Base-by-base conservation (phyloP, 2,113 vertebrate species). In the Bubo scandiacus region DNA sequence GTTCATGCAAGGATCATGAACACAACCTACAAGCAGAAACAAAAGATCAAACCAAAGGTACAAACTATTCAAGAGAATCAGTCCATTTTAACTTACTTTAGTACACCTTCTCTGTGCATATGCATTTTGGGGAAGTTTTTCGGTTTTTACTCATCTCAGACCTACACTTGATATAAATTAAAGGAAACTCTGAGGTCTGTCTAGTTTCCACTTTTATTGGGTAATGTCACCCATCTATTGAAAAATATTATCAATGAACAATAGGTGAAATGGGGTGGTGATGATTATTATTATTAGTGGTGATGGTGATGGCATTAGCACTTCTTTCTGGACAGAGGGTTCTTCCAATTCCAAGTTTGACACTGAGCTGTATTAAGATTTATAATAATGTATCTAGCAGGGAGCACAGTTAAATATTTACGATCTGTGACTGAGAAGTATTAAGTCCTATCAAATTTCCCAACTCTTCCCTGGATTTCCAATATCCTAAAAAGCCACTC, bases 1-100 rank as follows among this genome's bases (percentile, higher is more conserved):
- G 12, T 99, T 98, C 92, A 98, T 97, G 95, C 99, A 99, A 1
- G 98, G 98, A 94, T 99, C 98, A 15, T 80, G 94, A 51, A 8
- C 43, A 51, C 99, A 99, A 29, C 15, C 99, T 99, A 96, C 10
- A 80, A 80, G 62, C 6, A 91, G 30, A 91, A 89, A 86, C 10
- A 40, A 47, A 86, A 68, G 27, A 45, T 95, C 45, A 96, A 94
- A 63, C 13, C 51, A 82, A 81, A 87, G 9, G 30, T 49, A 72
- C 13, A 79, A 57, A 52, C 23, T 23, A 3, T 66, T 62, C 11
- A 42, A 68, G 32, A 73, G 18, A 58, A 70, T 34, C 2, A 1
- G 27, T n/a, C 45, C 15, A 17, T 86, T 92, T 85, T 45, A 65
- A 61, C 49, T 71, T 63, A 27, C 21, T 59, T 54, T 27, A 38